Percentiles rank a stretch among this genome's conserved stretches.
Evolutionary conservation across 2,113 vertebrate species (phyloP).

Genomic region (Phainopepla nitens): DNA sequence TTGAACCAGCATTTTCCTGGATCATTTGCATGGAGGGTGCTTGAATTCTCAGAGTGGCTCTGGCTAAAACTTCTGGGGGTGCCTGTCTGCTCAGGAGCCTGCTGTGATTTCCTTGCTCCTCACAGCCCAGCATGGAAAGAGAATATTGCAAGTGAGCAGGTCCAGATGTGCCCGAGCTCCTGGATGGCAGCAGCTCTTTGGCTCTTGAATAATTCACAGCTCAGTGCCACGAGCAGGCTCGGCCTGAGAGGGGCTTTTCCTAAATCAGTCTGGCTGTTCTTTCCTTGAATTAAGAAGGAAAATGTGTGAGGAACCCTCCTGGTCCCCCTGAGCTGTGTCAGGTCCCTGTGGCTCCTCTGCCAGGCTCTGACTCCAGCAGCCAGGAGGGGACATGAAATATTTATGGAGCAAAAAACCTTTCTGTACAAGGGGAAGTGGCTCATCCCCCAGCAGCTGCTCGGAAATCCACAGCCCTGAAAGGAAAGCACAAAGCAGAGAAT

Average conservation of each 20-base stretch:
- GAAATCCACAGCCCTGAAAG: not conserved
- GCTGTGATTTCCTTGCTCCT: not conserved
- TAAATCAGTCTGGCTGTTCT: not conserved
- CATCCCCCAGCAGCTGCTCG: not conserved
- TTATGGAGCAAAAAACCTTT: not conserved
- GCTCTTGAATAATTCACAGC: not conserved
- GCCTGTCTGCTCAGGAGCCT: accelerated
- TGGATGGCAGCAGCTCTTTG: not conserved
- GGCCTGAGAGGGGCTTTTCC: not conserved
- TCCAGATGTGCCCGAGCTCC: not conserved
- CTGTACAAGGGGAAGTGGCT: not conserved
- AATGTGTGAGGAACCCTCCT: not conserved
- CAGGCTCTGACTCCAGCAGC: not conserved
- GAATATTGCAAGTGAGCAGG: not conserved
- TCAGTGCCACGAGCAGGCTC: not conserved
- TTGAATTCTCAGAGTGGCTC: not conserved
- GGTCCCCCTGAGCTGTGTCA: not conserved
- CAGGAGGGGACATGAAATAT: not conserved
- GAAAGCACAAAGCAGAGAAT: not conserved
- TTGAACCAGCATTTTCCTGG: not conserved
- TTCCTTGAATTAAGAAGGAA: not conserved
- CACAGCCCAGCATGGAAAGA: not conserved
- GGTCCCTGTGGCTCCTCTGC: not conserved
- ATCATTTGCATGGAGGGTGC: not conserved
- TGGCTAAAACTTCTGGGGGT: not conserved